phyloP scores from a whole-genome alignment of 2,888 invertebrate genomes.

The Embidobia sp. region DNA sequence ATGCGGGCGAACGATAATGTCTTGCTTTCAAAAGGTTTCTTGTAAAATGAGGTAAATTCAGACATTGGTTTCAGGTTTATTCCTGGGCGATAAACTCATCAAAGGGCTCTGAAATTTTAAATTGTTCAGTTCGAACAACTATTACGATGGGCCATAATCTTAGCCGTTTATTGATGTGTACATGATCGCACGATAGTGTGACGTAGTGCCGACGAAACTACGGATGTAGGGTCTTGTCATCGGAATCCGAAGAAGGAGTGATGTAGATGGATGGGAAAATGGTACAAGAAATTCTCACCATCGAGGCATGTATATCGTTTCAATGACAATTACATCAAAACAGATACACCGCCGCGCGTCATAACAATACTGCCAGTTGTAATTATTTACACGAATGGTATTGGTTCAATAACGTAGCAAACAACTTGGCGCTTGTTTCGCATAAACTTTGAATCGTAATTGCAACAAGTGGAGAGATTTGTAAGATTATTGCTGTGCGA shows the following conservation, averaged over 20 bases:
- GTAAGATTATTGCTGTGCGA: conserved; percentile 47
- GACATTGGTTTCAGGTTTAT: conserved; percentile 64
- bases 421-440: too few relatives aligned
- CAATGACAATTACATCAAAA: conserved; percentile 56
- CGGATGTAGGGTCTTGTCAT: conserved; percentile 55
- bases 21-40: too few relatives aligned
- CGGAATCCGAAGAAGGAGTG: conserved; percentile 9
- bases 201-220: conserved; percentile 55
- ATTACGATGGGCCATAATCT: conserved; percentile 67
- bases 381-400: conserved; percentile 52
- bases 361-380: conserved; percentile 18
- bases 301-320: conserved; percentile 44
- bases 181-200: conserved; percentile 67
- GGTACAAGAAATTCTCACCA: conserved; percentile 50
- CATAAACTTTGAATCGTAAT: conserved; percentile 54
- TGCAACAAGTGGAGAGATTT: conserved; percentile 57
- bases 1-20: too few relatives aligned
- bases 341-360: conserved; percentile 49
- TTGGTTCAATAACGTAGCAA: conserved; percentile 54
- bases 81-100: conserved; percentile 70
- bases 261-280: background rate
- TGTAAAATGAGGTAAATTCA: conserved; percentile 63
- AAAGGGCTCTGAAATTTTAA: conserved; percentile 78
- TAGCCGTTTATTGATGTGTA: conserved; percentile 68
- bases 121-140: too few relatives aligned